Conservation (phyloP, 1,140 invertebrate species). For the Maconellicoccus hirsutus region DNA sequence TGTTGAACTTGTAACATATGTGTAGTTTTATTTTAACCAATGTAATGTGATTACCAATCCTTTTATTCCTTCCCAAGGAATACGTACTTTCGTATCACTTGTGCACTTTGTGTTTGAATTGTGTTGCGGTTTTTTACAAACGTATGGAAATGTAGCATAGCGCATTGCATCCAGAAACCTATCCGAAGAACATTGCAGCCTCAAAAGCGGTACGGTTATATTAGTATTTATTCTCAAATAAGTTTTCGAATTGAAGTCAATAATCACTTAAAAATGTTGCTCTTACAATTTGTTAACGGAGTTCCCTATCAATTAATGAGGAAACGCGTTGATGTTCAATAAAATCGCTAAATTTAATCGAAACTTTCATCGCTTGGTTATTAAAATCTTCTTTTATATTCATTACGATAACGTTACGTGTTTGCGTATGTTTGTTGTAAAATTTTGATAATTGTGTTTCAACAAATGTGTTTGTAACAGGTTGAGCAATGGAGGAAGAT, state of each 20-base stretch:
- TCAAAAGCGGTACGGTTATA: background rate
- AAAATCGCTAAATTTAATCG: too few species aligned
- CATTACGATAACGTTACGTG: too few species aligned
- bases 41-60: background rate
- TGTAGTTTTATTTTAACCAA: background rate
- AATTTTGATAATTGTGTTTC: too few species aligned
- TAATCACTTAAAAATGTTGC: too few species aligned
- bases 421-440: too few species aligned
- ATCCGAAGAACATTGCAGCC: background rate
- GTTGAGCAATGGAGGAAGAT: background rate
- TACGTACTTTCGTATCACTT: too few species aligned
- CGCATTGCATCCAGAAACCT: background rate
- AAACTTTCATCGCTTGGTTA: too few species aligned
- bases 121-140: background rate
- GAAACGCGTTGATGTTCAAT: too few species aligned
- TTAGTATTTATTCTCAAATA: background rate
- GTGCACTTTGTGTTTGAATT: background rate
- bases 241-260: too few species aligned
- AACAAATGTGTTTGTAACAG: background rate
- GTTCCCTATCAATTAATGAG: too few species aligned
- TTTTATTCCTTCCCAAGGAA: background rate
- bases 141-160: background rate
- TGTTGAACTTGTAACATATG: constrained; percentile 4
- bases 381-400: too few species aligned
- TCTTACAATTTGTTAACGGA: too few species aligned